Base-by-base conservation (phyloP, 1,140 invertebrate species). In the Listronotus oregonensis region DNA sequence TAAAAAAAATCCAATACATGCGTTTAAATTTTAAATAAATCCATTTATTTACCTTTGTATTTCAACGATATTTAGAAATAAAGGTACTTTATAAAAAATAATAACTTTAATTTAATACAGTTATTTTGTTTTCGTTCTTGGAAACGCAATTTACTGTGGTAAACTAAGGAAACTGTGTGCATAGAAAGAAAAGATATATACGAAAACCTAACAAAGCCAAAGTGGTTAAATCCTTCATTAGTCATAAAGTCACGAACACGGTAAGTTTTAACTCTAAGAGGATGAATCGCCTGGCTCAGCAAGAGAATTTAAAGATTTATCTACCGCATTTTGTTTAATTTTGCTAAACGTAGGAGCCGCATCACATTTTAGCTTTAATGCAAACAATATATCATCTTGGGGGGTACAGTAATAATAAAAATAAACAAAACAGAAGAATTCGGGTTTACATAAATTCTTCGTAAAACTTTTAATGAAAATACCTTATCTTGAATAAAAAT, bases 271-370 rank as follows among this genome's bases (percentile, higher is more conserved):
- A 46, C 14, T 46, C 17, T 52, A 62, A 62, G 59, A 63, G 60
- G 51, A 63, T 55, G 34, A 55, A 63, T 63, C 44, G 51, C 60
- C 14, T 10, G 60, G 60, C 60, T 63, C 40, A 47, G 39, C 51
- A 50, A 11, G 50, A 54, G 51, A 63, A 63, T 55, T 55, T 63
- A 55, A 63, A 63, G 60, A 55, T 63, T 55, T 63, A 63, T 63
- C 50, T 55, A 39, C 51, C 50, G 31, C 50, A 37, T 63, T 63
- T 63, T 49, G 60, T 63, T 63, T 63, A 63, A 63, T 63, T 63
- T 63, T 39, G 39, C 49, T 32, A 47, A 17, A 43, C 32, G 14
- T 31, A 15, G 43, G 15, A 21, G 37, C 15, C n/a, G 47, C 39
- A 44, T 54, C 42, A 44, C 47, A n/a, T 51, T 62, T 44, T 31